Evolutionary conservation across 2,888 invertebrate species (phyloP), one percentile per base, ranked within the genome.

Genomic region (Patella ulyssiponensis): DNA sequence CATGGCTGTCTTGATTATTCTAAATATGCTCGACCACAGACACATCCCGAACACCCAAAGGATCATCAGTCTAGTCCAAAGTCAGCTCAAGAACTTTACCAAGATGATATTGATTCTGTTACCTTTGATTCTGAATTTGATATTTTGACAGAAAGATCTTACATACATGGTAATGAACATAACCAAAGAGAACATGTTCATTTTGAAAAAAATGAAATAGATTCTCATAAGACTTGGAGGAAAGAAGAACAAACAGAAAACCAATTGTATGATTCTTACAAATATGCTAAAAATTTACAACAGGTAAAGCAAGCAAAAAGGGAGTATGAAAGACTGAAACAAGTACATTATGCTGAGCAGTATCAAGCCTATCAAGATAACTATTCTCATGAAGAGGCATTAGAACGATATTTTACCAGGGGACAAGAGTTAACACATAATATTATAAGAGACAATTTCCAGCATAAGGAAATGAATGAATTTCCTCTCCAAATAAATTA

Each of bases 401-500:
- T 64, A 14, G 44, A 44, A 9, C 44, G 44, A 9, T 44, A 44
- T 44, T 64, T 23, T 64, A 23, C 12, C 64, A 23, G 64, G 23
- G 14, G 23, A 64, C 64, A 20, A 23, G 64, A 64, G 23, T 23
- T 23, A 23, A 64, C 64, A 11, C 64, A 23, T 23, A 64, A 64
- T 23, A 64, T 64, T 15, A 64, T 64, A 5, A 64, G 23, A 20
- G 64, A 64, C 23, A 64, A 64, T 64, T 64, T 64, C 11, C 64
- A 20, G 12, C 23, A 64, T 64, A 64, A 64, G 23, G 64, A 64
- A 64, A 23, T 64, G 20, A 23, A 14, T 23, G 23, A 0, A 23
- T 64, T 23, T 64, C 64, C 64, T 23, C 64, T 23, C 11, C 64
- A 64, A 23, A 23, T 64, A 64, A 69, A 76, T n/a, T 72, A 76